Base-by-base conservation (phyloP, 2,113 vertebrate genomes). In the Lophotis ruficrista region DNA sequence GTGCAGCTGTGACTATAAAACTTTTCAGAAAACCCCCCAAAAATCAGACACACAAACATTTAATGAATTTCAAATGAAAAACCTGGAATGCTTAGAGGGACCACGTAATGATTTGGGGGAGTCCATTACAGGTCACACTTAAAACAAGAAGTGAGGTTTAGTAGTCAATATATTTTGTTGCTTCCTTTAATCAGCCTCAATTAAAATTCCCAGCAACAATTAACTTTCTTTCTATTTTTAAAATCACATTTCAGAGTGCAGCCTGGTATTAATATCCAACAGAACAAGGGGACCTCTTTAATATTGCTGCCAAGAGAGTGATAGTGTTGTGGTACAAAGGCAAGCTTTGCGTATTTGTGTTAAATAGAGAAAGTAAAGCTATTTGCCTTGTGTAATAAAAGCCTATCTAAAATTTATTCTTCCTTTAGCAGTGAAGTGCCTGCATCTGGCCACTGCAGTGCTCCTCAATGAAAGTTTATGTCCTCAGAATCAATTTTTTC, bases 1-100 rank as follows among this genome's bases (percentile, higher is more conserved):
- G 96, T 96, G 98, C 98, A 98, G 98, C 98, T 98, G 98, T 98
- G 97, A 98, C 96, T 96, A 98, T 98, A 98, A 98, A 98, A 96
- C 75, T 96, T 97, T 96, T 97, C 94, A 97, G 94, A 98, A 96
- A 81, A n/a, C 93, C 73, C 68, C 33, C 91, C 89, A 84, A 98
- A 98, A 97, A 97, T 98, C 93, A 97, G 97, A 96, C 93, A 88
- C 96, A 97, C 97, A 98, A 98, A 97, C 94, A 94, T 97, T 94
- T 97, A 97, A 97, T 97, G 91, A 94, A 97, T 97, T 98, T 97
- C 95, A 94, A 97, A 97, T 95, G 57, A 97, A 94, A 94, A 96
- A 58, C 47, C 50, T 92, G 91, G 89, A 94, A 91, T 96, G 93
- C 70, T 96, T 89, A 91, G 70, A 94, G 62, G 71, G 48, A 72